Base-by-base conservation (phyloP, 2,888 invertebrate species). In the Oscheius myriophilus region DNA sequence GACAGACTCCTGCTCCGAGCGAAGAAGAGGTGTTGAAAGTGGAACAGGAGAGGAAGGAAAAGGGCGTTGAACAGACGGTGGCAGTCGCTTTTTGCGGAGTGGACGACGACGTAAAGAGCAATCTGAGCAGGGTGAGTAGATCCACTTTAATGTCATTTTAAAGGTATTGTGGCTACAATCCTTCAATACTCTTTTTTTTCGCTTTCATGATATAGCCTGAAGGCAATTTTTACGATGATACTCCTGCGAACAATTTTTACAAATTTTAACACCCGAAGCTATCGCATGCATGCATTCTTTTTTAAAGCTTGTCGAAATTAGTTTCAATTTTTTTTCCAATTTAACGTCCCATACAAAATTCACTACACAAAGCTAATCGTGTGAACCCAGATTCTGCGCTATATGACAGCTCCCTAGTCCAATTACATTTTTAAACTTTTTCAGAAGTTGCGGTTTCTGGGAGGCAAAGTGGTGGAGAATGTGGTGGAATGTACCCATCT, bases 401-500 rank as follows among this genome's bases (percentile, higher is more conserved):
- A n/a, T n/a, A n/a, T n/a, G n/a, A n/a, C n/a, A n/a, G n/a, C n/a
- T 43, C 45, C 12, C 12, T 43, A 14, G 45, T 14, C 16, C 45
- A 43, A 43, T 43, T n/a, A 14, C 16, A 14, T 14, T n/a, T 43
- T n/a, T n/a, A n/a, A 23, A 23, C 39, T 16, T 33, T 26, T 63
- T 55, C 33, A 91, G 90, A 89, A 90, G 83, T 89, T 90, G 16
- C 87, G 92, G 72, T 91, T 92, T 87, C 90, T 96, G 23, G 95
- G 95, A 42, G 96, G 95, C 0, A 89, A 91, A 21, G 89, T 94
- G 26, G 92, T 92, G 1, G 91, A 91, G 2, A 91, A 91, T 73
- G 89, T 95, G 23, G 92, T 92, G 1, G 91, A 91, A 9, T 91
- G 91, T 76, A 96, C 95, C 0, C 96, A 97, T 87, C 90, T 97